Evolutionary conservation across 2,888 invertebrate species (phyloP).

Genomic region (Empis livida): DNA sequence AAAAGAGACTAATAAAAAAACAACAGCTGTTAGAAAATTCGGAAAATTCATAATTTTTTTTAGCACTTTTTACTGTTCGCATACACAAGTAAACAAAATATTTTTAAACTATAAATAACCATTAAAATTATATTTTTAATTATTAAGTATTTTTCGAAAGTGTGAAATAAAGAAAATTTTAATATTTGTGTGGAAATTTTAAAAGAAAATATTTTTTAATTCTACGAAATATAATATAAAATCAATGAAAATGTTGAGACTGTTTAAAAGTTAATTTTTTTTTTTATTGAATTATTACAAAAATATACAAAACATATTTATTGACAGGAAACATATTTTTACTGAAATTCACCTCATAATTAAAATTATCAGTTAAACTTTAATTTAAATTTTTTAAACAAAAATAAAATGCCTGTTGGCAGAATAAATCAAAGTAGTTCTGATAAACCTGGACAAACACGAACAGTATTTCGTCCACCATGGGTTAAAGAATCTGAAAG

Average conservation of each 20-base stretch:
- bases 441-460: slow-evolving; percentile 24
- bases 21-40: background rate
- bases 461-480: slow-evolving; percentile 53
- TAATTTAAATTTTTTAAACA: background rate
- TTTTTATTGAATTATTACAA: background rate
- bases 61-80: too few species aligned
- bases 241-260: too few species aligned
- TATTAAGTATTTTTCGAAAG: background rate
- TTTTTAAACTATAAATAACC: too few species aligned
- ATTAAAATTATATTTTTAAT: too few species aligned
- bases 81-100: too few species aligned
- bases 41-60: too few species aligned
- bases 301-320: slow-evolving; percentile 6
- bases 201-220: too few species aligned
- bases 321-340: background rate
- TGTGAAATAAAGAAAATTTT: too few species aligned
- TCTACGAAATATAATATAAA: too few species aligned
- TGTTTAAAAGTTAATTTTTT: too few species aligned
- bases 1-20: background rate
- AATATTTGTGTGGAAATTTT: too few species aligned
- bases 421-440: slow-evolving; percentile 22
- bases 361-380: too few species aligned
- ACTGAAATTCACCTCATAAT: background rate
- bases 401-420: slow-evolving; percentile 27
- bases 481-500: slow-evolving; percentile 54